Evolutionary conservation across 2,113 vertebrate genomes (phyloP).

Genomic region (Anseranas semipalmata): DNA sequence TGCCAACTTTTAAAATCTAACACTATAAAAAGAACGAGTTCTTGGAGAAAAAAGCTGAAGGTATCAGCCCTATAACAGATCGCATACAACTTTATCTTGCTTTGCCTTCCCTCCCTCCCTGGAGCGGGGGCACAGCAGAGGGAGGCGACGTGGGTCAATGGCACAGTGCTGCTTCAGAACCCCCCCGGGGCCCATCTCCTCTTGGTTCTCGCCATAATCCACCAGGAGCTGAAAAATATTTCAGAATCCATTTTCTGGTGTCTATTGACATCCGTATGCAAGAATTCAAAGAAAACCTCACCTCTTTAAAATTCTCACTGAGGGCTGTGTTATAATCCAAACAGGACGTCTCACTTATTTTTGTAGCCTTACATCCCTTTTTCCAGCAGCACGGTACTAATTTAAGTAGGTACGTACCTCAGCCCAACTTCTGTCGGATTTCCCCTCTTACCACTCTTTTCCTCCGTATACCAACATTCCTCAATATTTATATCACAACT

Average conservation of each 20-base stretch:
- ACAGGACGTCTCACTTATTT: not conserved
- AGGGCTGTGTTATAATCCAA: not conserved
- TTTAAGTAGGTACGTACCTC: not conserved
- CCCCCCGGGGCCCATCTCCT: not conserved
- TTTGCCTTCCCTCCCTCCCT: not conserved
- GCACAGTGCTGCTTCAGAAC: not conserved
- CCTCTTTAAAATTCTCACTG: not conserved
- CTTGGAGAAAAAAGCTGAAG: not conserved
- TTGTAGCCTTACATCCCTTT: not conserved
- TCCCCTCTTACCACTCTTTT: not conserved
- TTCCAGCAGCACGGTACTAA: not conserved
- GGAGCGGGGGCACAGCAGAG: accelerated
- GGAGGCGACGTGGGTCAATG: not conserved
- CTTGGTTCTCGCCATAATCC: not conserved
- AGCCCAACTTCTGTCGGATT: constrained; percentile 13
- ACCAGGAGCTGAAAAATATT: not conserved
- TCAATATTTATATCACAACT: not conserved
- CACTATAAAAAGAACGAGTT: not conserved
- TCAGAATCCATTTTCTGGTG: not conserved
- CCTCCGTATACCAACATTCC: not conserved
- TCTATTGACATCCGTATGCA: not conserved
- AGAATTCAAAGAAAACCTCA: not conserved
- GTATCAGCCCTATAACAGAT: not conserved
- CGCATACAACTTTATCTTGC: not conserved
- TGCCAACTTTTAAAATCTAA: not conserved